Evolutionary conservation across 2,113 vertebrate species (phyloP).

Genomic region (Deroptyus accipitrinus): DNA sequence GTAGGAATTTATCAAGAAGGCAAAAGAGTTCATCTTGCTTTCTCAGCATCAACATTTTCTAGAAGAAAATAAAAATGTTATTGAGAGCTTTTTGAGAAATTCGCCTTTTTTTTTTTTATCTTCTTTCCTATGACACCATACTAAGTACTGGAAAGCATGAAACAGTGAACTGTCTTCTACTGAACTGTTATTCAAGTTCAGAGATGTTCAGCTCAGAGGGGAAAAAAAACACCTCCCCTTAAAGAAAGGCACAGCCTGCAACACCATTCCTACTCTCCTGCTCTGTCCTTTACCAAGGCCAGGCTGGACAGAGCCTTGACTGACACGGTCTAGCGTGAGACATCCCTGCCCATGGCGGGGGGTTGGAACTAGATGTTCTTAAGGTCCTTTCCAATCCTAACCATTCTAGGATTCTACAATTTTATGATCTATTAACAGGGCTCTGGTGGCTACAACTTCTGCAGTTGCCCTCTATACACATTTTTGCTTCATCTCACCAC

Average conservation of each 20-base stretch:
- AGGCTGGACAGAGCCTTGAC: background rate
- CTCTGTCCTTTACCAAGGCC: background rate
- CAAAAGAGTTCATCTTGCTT: background rate
- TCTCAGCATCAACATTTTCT: background rate
- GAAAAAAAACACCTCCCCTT: background rate
- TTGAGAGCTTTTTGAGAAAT: background rate
- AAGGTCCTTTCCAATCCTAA: background rate
- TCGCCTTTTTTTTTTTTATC: background rate
- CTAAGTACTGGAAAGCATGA: background rate
- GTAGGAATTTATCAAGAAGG: background rate
- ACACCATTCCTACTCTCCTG: background rate
- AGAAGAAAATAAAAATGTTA: background rate
- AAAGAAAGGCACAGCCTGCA: background rate
- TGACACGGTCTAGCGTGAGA: background rate
- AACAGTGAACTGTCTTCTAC: background rate
- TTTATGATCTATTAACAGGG: background rate
- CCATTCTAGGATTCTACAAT: background rate
- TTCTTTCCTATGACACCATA: background rate
- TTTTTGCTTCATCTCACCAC: background rate
- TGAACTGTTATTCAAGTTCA: background rate
- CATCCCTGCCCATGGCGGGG: background rate
- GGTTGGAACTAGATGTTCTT: background rate
- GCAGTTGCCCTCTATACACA: background rate
- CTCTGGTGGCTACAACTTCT: background rate
- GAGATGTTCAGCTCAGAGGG: background rate